phyloP scores from a whole-genome alignment of 2,797 vertebrate genomes.

The Cyprinodon diabolis region DNA sequence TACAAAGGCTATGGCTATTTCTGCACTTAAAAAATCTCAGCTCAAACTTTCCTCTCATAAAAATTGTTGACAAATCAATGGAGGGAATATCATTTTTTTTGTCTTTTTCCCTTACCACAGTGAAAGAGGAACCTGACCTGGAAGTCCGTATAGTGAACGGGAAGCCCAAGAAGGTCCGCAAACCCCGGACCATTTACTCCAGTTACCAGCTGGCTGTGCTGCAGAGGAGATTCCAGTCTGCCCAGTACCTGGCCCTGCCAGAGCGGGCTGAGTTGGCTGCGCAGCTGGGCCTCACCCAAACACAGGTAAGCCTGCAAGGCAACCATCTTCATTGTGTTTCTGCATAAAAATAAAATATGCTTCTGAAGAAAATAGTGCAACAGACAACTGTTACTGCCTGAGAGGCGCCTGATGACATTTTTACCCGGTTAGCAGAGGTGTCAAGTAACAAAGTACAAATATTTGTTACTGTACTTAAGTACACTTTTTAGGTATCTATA shows the following conservation, averaged over 20 bases:
- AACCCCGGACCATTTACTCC: constrained; percentile 94
- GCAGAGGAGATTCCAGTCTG: constrained; percentile 91
- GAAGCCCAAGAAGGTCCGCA: constrained; percentile 93
- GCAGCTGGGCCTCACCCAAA: constrained; percentile 92
- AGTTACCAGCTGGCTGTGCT: constrained; percentile 92
- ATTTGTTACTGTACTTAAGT: too few species aligned
- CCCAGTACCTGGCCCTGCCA: constrained; percentile 92
- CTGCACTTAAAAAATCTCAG: constrained; percentile 31
- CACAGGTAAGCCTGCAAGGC: constrained; percentile 78
- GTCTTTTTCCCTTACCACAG: constrained; percentile 40
- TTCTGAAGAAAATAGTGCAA: background rate
- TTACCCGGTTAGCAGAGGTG: background rate
- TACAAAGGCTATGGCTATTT: constrained; percentile 63
- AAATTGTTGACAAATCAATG: background rate
- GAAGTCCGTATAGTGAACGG: constrained; percentile 94
- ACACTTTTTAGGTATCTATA: too few species aligned
- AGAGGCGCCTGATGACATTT: background rate
- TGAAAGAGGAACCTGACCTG: constrained; percentile 91
- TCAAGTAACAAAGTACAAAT: too few species aligned
- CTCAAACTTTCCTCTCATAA: constrained; percentile 6
- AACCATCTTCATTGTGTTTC: background rate
- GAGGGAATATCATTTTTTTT: background rate
- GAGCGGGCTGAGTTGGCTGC: constrained; percentile 92
- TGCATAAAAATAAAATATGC: background rate
- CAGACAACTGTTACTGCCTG: background rate